Base-by-base conservation (phyloP, 2,888 invertebrate genomes). In the Lepetodrilus schrolli region DNA sequence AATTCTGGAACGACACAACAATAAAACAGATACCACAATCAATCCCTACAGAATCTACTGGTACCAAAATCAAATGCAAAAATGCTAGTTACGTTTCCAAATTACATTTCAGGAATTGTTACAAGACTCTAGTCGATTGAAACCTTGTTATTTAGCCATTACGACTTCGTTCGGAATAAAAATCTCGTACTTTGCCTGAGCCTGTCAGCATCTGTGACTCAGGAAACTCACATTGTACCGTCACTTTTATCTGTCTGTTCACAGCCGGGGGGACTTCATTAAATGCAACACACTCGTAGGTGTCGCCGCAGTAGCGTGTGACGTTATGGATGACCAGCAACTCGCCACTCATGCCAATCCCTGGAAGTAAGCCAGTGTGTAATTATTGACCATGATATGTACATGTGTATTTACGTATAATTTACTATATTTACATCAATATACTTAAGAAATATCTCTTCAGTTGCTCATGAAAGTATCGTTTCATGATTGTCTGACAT, bases 261-360 rank as follows among this genome's bases (percentile, higher is more conserved):
- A 96, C 96, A 13, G 96, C 95, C 5, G 96, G 96, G 34, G 96
- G 96, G 85, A 96, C 96, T 90, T 96, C 96, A 90, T 96, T 97
- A 86, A 94, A 94, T 66, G 96, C 96, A 83, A 96, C 96, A 91
- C 97, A 97, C 80, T 97, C 93, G 91, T 96, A 96, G 34, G 95
- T 94, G 26, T 96, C 96, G 95, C 96, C 96, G 92, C 96, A 96
- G 84, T 94, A 93, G 70, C 96, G 92, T 88, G 96, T 96, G 84
- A 96, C 93, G 77, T 95, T 94, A 92, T 94, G 93, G 85, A 96
- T 93, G 80, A 93, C 92, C 83, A 95, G 91, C 78, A 92, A 92
- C 78, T 94, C 94, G 81, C 96, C 96, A 83, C 79, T 72, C 26
- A 58, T 58, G 2, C 58, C 58, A n/a, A 58, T 58, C 34, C 58